Base-by-base conservation (phyloP, 2,797 vertebrate genomes). In the Ctenochaetus hawaiiensis region DNA sequence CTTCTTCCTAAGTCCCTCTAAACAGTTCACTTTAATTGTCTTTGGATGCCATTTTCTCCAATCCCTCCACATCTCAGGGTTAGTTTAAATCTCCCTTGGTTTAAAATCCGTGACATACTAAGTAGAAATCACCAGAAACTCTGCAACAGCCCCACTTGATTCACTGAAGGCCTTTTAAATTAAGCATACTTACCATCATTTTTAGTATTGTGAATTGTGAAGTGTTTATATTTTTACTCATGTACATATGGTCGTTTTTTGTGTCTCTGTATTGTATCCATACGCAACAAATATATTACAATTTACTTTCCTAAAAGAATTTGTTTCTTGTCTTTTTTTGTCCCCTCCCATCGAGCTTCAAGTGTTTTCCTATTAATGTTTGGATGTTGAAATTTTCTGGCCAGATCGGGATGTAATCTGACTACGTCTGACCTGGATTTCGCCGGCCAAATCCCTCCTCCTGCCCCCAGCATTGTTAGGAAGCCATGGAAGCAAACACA, bases 51-150 rank as follows among this genome's bases (percentile, higher is more conserved):
- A 75, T 88, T 89, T 78, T 68, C 52, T 74, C 68, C 82, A 81
- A 74, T 86, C 75, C 45, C 64, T 77, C 62, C 66, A 73, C 81
- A 83, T 89, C 89, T 95, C 89, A 92, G 92, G 93, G 87, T 83
- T 82, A 71, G 73, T 87, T 91, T 80, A 82, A 90, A 86, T 88
- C 73, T 75, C 72, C 65, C 62, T 52, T 2, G 1, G 26, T 75
- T 74, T 76, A 43, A 85, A 86, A 83, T 78, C 53, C 48, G 59
- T 59, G 34, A 74, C 63, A 26, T n/a, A 63, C 72, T 75, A 56
- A 64, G 34, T 44, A 67, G 65, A 79, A 81, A 75, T 57, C 65
- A 68, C 75, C 72, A 72, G 45, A 20, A 80, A 78, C 66, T 63
- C 64, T 72, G 66, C 68, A 63, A 18, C 62, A 68, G 80, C 78